Conservation (phyloP, 2,797 vertebrate species). For the Eurystomus glaucurus region DNA sequence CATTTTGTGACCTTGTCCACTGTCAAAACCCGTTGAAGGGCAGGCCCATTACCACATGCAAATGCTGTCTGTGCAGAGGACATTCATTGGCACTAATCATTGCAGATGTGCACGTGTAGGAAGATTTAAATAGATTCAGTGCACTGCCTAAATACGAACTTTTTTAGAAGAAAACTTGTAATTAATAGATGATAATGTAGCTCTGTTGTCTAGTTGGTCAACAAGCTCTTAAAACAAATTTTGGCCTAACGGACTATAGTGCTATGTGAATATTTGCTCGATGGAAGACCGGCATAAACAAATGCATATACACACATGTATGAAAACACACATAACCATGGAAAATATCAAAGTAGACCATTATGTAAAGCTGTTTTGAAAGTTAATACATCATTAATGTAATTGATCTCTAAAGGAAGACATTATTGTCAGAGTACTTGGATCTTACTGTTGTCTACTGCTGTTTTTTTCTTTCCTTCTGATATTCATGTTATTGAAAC, state of each 20-base stretch:
- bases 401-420: not conserved
- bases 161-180: not conserved
- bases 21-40: not conserved
- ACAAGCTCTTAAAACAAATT: not conserved
- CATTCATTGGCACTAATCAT: not conserved
- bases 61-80: not conserved
- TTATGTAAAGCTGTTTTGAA: slow-evolving; percentile 1
- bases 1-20: not conserved
- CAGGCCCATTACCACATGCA: not conserved
- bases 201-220: not conserved
- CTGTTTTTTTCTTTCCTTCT: not conserved
- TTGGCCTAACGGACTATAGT: not conserved
- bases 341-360: not conserved
- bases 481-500: slow-evolving; percentile 72
- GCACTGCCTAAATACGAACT: not conserved
- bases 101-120: accelerated
- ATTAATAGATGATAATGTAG: not conserved
- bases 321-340: not conserved
- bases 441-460: not conserved
- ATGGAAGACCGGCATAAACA: not conserved
- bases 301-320: not conserved
- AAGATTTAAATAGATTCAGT: not conserved
- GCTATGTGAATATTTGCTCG: not conserved
- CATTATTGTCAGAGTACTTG: not conserved
- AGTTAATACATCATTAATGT: not conserved